Evolutionary conservation across 2,888 invertebrate genomes (phyloP), one percentile per base, ranked within the genome.

Genomic region (Anticlea derivata): DNA sequence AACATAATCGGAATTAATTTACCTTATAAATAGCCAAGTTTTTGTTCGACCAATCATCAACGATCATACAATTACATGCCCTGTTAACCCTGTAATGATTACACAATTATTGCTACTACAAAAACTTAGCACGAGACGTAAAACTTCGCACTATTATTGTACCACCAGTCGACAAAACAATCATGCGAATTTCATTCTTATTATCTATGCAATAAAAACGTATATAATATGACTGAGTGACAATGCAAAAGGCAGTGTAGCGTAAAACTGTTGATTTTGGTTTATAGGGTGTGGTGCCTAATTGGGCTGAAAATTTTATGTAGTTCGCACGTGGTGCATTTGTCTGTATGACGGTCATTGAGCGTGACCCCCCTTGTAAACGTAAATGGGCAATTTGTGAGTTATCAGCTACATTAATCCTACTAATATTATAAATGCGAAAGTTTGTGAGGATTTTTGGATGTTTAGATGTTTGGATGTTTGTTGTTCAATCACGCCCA

Each of bases 1-100:
- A 48, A 41, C 50, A 43, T 17, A 35, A 35, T 23, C 22, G n/a
- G n/a, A 17, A 17, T 31, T 48, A 56, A 57, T 57, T 55, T 41
- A 50, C 47, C 43, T 50, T 24, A 34, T 44, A 51, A 57, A 50
- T 45, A 52, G 29, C 43, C 7, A 10, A 43, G 35, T 73, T 78
- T 78, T 78, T 78, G 66, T 72, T 48, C 55, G 49, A 61, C 73
- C 75, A 80, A 78, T 78, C 73, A 71, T 40, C 45, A 49, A 73
- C 69, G 76, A 78, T 80, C 76, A 75, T 64, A 61, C 65, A 63
- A 83, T 85, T 81, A 81, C 80, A 84, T 74, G 82, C 71, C 63
- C 75, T 69, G 75, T 76, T 82, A 82, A 79, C 82, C 78, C 75
- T 73, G 67, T 73, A 78, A 80, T 78, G 70, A 75, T 68, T 63